A percentile compares a stretch with the other conserved stretches of the same genome.
phyloP scores from a whole-genome alignment of 2,113 vertebrate genomes.

The Azemiops feae region DNA sequence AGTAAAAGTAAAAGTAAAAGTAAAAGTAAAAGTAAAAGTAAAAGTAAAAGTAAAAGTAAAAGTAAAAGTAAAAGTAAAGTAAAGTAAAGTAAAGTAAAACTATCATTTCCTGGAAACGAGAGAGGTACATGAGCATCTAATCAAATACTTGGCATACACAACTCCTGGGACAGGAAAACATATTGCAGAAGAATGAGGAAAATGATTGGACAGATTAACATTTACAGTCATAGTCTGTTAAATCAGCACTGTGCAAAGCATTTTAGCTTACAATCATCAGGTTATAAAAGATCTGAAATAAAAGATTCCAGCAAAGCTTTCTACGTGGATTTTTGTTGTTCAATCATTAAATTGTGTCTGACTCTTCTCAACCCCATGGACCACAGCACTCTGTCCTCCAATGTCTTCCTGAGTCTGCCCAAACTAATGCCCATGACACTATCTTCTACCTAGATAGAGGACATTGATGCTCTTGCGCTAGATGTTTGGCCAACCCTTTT shows the following conservation, averaged over 20 bases:
- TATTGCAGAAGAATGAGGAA: neutral
- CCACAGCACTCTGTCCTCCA: too few relatives aligned
- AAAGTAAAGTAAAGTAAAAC: too few relatives aligned
- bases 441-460: too few relatives aligned
- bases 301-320: neutral
- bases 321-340: neutral
- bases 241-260: neutral
- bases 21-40: too few relatives aligned
- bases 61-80: too few relatives aligned
- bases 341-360: too few relatives aligned
- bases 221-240: neutral
- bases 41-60: too few relatives aligned
- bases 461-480: neutral
- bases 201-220: neutral
- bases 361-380: too few relatives aligned
- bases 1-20: too few relatives aligned
- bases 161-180: neutral
- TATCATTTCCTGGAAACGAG: neutral
- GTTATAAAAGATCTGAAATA: neutral
- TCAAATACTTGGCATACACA: neutral
- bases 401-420: too few relatives aligned
- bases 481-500: neutral
- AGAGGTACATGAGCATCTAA: neutral
- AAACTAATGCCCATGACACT: too few relatives aligned
- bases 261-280: neutral